These are phyloP conservation scores for Proteles cristata DNA, from an alignment of 2,113 vertebrate species.

Conservation along the genomic window DNA sequence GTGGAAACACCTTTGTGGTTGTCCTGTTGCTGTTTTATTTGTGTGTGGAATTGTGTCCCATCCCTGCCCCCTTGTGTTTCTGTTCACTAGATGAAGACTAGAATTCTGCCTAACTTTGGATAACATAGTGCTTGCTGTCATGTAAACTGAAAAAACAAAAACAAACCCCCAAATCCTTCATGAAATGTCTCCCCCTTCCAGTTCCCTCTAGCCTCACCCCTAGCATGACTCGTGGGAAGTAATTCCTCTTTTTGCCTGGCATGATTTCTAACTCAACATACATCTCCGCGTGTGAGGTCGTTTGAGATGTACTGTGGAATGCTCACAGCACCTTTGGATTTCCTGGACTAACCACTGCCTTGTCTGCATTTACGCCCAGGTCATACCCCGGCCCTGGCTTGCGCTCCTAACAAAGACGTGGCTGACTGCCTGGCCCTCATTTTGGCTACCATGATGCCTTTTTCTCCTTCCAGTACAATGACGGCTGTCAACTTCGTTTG, in stretches of 20 bases:
- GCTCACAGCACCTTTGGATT: constrained; percentile 70
- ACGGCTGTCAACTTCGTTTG: constrained; percentile 93
- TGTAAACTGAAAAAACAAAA: constrained; percentile 29
- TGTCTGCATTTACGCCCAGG: constrained; percentile 94
- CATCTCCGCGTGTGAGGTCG: constrained; percentile 72
- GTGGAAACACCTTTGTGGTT: constrained; percentile 23
- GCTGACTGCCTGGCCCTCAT: constrained; percentile 99
- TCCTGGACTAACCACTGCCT: constrained; percentile 86
- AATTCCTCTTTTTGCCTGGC: constrained; percentile 78
- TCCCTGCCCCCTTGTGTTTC: constrained; percentile 78
- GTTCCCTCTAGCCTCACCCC: constrained; percentile 45
- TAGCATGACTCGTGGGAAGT: constrained; percentile 82
- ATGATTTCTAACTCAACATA: constrained; percentile 82
- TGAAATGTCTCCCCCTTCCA: background rate
- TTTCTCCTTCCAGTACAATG: constrained; percentile 97
- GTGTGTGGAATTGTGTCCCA: constrained; percentile 77
- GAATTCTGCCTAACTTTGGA: constrained; percentile 77
- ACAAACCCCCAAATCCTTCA: background rate
- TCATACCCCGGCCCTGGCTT: constrained; percentile 99
- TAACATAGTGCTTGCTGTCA: constrained; percentile 73
- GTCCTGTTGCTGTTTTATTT: constrained; percentile 60
- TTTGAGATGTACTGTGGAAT: constrained; percentile 83
- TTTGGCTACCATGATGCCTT: constrained; percentile 99
- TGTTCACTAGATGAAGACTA: constrained; percentile 81
- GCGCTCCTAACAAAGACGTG: constrained; percentile 97